A percentile compares a stretch with the other conserved stretches of the same genome.
phyloP scores from a whole-genome alignment of 2,113 vertebrate species.

The Sterna hirundo region DNA sequence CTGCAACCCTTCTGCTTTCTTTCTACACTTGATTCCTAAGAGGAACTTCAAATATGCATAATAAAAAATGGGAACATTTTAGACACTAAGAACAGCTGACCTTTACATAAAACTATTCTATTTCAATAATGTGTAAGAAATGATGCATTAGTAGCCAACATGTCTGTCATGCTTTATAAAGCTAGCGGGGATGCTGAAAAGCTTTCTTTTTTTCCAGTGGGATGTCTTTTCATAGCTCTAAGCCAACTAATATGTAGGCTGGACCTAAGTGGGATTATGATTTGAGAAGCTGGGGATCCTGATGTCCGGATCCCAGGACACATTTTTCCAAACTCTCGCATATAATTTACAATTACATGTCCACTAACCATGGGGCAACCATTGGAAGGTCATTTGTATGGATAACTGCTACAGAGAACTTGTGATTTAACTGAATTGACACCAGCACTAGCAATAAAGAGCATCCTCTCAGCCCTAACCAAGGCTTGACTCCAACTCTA shows the following conservation, averaged over 20 bases:
- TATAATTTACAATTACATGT: background rate
- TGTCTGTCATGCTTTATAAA: background rate
- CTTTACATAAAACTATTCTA: background rate
- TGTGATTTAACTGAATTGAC: background rate
- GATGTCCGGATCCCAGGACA: background rate
- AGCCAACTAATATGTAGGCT: background rate
- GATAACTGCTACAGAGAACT: background rate
- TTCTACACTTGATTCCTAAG: background rate
- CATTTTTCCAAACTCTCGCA: background rate
- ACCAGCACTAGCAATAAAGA: background rate
- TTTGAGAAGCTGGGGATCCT: background rate
- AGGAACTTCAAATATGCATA: background rate
- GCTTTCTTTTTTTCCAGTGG: background rate
- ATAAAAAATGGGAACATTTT: background rate
- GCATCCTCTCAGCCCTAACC: background rate
- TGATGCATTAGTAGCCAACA: background rate
- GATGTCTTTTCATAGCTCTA: background rate
- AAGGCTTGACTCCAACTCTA: background rate
- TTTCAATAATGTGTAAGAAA: background rate
- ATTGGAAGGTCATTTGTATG: background rate
- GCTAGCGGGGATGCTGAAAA: background rate
- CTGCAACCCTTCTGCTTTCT: background rate
- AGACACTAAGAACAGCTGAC: background rate
- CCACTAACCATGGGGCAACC: background rate
- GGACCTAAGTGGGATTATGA: background rate